phyloP scores from a whole-genome alignment of 1,140 invertebrate genomes.

The Drosophila pruinosa region DNA sequence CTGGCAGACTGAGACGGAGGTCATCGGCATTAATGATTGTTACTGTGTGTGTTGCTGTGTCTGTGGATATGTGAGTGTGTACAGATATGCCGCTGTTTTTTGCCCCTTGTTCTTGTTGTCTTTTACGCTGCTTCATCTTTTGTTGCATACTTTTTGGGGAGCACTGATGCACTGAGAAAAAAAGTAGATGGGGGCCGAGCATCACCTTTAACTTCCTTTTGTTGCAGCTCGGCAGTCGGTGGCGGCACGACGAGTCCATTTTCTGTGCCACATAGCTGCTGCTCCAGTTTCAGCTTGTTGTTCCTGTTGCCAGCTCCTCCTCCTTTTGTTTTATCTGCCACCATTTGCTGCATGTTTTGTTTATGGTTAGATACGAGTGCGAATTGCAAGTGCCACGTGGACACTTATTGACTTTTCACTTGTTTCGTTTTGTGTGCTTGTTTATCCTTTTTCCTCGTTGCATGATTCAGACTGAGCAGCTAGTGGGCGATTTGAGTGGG shows the following conservation, averaged over 20 bases:
- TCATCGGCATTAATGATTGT: slow-evolving; percentile 64
- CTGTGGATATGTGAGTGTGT: slow-evolving; percentile 1
- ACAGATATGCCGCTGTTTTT: slow-evolving; percentile 9
- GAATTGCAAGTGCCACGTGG: neutral
- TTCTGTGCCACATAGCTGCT: slow-evolving; percentile 33
- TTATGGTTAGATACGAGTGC: neutral
- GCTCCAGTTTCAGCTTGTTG: slow-evolving; percentile 32
- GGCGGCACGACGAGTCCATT: slow-evolving; percentile 16
- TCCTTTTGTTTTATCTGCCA: neutral
- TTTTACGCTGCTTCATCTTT: slow-evolving; percentile 47
- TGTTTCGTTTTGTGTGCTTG: too few relatives aligned
- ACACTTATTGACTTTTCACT: slow-evolving; percentile 15
- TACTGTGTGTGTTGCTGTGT: slow-evolving; percentile 7
- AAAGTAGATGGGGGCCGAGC: neutral
- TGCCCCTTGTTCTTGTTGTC: slow-evolving; percentile 44
- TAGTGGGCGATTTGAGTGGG: too few relatives aligned
- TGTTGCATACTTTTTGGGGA: slow-evolving; percentile 59
- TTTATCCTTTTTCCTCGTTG: neutral
- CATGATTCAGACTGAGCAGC: too few relatives aligned
- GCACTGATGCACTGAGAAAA: neutral
- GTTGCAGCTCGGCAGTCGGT: neutral
- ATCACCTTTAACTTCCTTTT: slow-evolving; percentile 38
- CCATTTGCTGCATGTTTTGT: neutral
- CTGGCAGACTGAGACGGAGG: slow-evolving; percentile 46
- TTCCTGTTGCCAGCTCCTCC: neutral